Percentiles rank a stretch among this genome's conserved stretches.
These are phyloP conservation scores for Physeter macrocephalus DNA, from an alignment of 2,113 vertebrate species.

Conservation along the genomic window DNA sequence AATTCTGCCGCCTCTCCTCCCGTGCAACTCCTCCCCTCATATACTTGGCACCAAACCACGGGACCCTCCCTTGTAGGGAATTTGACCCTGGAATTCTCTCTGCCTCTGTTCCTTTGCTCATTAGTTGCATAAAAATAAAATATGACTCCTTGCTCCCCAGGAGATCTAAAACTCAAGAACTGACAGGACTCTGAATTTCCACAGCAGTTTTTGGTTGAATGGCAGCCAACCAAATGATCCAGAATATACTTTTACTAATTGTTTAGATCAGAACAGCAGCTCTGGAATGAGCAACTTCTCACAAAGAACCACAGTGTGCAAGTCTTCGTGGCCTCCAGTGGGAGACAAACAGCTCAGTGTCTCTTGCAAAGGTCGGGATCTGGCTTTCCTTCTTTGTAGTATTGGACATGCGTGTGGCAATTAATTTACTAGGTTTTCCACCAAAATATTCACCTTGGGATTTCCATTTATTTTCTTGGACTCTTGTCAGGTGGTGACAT, in stretches of 20 bases:
- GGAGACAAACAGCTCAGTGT: background rate
- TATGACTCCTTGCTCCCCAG: background rate
- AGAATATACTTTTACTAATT: too few relatives aligned
- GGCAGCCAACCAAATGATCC: background rate
- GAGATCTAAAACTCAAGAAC: background rate
- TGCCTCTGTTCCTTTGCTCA: background rate
- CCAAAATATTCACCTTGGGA: background rate
- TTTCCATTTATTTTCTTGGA: background rate
- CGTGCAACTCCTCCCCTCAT: accelerated
- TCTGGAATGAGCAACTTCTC: background rate
- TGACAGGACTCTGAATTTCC: background rate
- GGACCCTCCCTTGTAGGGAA: accelerated
- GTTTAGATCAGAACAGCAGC: background rate
- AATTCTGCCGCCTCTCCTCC: accelerated
- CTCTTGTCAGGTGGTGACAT: background rate
- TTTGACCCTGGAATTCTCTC: accelerated
- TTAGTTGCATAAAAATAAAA: background rate
- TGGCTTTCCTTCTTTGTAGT: background rate
- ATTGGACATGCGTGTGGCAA: accelerated
- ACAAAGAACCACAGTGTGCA: background rate
- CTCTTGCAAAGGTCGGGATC: background rate
- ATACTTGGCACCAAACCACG: accelerated
- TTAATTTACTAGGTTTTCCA: background rate
- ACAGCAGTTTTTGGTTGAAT: background rate
- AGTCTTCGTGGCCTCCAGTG: accelerated